These are phyloP conservation scores for Ormyrus rosae DNA, from an alignment of 2,888 invertebrate species.

Conservation along the genomic window DNA sequence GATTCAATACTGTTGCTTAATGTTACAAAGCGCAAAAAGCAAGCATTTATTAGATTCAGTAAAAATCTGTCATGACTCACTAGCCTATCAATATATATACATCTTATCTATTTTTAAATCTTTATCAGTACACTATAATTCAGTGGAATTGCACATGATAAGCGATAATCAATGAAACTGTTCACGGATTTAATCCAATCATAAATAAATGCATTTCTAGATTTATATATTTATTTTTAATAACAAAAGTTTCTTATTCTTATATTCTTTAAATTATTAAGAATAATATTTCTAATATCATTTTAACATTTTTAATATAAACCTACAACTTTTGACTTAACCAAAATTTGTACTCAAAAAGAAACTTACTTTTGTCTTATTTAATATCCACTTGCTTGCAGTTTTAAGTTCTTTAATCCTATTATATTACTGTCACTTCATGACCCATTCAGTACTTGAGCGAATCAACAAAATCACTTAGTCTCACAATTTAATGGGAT, in stretches of 20 bases:
- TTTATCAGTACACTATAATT: neutral
- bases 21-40: neutral
- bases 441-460: constrained; percentile 11
- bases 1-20: neutral
- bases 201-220: neutral
- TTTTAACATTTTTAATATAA: too few relatives aligned
- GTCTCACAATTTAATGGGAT: constrained; percentile 13
- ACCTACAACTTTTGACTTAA: too few relatives aligned
- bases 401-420: neutral
- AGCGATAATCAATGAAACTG: constrained; percentile 5
- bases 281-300: neutral
- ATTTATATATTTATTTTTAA: neutral
- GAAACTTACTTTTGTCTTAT: constrained; percentile 22
- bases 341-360: too few relatives aligned
- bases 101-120: constrained; percentile 21
- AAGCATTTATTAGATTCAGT: neutral
- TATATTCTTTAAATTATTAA: neutral
- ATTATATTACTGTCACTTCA: constrained; percentile 33
- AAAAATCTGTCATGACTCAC: constrained; percentile 29
- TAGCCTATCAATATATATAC: neutral
- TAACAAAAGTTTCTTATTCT: neutral
- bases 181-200: neutral
- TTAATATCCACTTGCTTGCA: neutral
- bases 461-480: constrained; percentile 24
- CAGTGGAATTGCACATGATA: neutral